Conservation (phyloP, 1,140 invertebrate genomes). For the Aphelenchoides fujianensis region DNA sequence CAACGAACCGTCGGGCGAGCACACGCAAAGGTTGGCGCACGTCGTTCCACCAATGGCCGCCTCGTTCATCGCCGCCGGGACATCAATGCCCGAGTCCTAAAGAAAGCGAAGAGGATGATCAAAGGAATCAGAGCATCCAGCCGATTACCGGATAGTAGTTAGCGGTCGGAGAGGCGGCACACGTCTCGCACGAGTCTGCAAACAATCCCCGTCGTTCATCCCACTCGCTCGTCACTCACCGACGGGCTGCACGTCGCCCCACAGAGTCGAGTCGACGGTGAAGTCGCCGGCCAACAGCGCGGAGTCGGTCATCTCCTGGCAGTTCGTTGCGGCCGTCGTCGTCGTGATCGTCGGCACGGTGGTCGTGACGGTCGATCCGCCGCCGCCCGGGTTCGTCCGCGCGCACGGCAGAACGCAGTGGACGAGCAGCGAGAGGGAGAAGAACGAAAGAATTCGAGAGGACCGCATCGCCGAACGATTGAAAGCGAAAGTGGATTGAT, state of each 20-base stretch:
- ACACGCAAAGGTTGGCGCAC: conserved; percentile 3
- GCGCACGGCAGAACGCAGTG: too few species aligned
- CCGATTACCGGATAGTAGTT: neutral
- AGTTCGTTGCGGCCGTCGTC: neutral
- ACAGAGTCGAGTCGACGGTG: neutral
- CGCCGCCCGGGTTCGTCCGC: neutral
- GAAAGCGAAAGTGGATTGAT: too few species aligned
- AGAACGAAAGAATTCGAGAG: too few species aligned
- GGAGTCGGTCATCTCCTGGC: neutral
- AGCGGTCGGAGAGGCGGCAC: neutral
- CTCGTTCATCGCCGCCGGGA: neutral
- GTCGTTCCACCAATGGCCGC: neutral
- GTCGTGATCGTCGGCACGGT: neutral
- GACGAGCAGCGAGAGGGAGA: too few species aligned
- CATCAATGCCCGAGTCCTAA: neutral
- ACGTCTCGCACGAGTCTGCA: neutral
- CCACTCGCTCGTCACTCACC: neutral
- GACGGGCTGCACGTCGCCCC: neutral
- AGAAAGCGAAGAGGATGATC: neutral
- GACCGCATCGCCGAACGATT: too few species aligned
- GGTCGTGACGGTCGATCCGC: neutral
- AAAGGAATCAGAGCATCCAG: too few species aligned
- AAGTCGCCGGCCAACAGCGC: neutral
- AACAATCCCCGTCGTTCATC: too few species aligned
- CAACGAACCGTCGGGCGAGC: neutral